Conservation (phyloP, 2,113 vertebrate species). For the Larimichthys crocea region DNA sequence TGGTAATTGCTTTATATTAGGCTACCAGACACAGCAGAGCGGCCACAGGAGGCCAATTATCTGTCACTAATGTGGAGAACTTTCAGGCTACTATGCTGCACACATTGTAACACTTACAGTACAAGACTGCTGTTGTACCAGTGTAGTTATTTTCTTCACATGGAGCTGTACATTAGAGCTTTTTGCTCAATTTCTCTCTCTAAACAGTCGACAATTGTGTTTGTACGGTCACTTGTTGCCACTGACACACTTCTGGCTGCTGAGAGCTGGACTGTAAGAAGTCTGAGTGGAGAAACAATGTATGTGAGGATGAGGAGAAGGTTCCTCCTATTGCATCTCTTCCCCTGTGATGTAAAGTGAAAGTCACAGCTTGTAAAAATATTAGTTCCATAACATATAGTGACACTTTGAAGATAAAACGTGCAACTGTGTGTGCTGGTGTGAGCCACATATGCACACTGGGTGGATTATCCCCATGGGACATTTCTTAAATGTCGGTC, state of each 20-base stretch:
- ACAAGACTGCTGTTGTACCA: conserved; percentile 7
- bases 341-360: not conserved
- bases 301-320: not conserved
- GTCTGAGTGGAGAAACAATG: conserved; percentile 5
- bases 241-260: conserved; percentile 8
- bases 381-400: not conserved
- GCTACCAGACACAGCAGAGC: conserved; percentile 46
- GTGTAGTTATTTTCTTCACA: not conserved
- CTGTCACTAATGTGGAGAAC: conserved; percentile 52
- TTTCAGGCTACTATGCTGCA: conserved; percentile 31
- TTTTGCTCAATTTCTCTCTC: not conserved
- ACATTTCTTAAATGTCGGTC: conserved; percentile 38
- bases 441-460: conserved; percentile 8
- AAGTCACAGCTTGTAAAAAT: conserved; percentile 8
- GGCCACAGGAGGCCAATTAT: conserved; percentile 68
- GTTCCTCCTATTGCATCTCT: not conserved
- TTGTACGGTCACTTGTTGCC: conserved; percentile 41
- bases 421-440: conserved; percentile 22
- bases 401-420: conserved; percentile 1
- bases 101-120: conserved; percentile 51
- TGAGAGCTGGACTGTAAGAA: not conserved
- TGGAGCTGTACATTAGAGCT: not conserved
- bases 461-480: conserved; percentile 37
- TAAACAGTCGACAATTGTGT: conserved; percentile 14
- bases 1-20: conserved; percentile 66